A percentile compares a stretch with the other conserved stretches of the same genome.
These are phyloP conservation scores for Caranx ignobilis DNA, from an alignment of 2,113 vertebrate species.

Conservation along the genomic window DNA sequence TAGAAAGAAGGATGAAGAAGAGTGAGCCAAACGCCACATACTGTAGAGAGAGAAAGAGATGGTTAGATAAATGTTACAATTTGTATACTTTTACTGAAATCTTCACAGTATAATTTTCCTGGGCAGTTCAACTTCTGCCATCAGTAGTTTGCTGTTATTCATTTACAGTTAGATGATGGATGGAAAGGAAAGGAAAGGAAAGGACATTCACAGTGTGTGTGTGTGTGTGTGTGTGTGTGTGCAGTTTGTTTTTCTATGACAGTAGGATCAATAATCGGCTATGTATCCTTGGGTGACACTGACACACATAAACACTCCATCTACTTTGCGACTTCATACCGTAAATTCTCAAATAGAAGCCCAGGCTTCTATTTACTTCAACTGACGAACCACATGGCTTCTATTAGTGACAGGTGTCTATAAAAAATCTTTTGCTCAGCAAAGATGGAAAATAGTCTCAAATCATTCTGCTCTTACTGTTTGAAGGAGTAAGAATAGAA, in stretches of 20 bases:
- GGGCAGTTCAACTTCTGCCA: neutral
- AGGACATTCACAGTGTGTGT: neutral
- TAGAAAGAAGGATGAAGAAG: conserved; percentile 98
- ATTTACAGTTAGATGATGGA: conserved; percentile 33
- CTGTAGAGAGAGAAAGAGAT: conserved; percentile 77
- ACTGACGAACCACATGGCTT: too few relatives aligned
- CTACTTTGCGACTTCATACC: neutral
- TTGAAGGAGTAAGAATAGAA: too few relatives aligned
- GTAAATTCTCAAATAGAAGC: neutral
- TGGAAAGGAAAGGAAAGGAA: conserved; percentile 18
- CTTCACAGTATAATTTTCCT: neutral
- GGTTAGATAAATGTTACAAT: neutral
- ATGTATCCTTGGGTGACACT: neutral
- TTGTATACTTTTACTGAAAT: neutral
- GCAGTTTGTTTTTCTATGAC: neutral
- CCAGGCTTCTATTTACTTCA: too few relatives aligned
- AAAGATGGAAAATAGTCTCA: too few relatives aligned
- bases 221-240: conserved; percentile 6
- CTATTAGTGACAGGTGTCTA: too few relatives aligned
- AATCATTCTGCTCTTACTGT: too few relatives aligned
- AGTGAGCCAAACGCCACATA: conserved; percentile 94
- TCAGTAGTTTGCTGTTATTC: conserved; percentile 4
- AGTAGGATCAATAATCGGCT: conserved; percentile 12
- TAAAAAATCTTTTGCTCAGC: too few relatives aligned
- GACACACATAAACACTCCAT: conserved; percentile 16